Evolutionary conservation across 2,113 vertebrate genomes (phyloP).

Genomic region (Protomyctophum bolini): DNA sequence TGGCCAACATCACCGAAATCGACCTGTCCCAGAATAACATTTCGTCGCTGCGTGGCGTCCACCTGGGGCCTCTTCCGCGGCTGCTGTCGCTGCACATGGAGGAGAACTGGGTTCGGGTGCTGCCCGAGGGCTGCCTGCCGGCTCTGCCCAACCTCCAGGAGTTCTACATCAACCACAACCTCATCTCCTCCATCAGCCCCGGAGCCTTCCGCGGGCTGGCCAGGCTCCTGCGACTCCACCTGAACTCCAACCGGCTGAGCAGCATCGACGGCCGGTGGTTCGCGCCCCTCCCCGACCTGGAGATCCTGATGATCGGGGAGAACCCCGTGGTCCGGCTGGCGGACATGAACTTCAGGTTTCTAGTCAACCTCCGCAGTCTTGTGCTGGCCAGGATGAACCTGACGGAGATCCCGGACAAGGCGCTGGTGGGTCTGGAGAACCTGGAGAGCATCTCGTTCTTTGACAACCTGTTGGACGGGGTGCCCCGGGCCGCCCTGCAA

Average conservation of each 20-base stretch:
- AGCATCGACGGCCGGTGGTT: slow-evolving; percentile 96
- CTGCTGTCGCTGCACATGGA: slow-evolving; percentile 94
- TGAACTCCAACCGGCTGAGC: slow-evolving; percentile 93
- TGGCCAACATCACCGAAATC: slow-evolving; percentile 93
- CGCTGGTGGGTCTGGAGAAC: slow-evolving; percentile 92
- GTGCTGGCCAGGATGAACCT: slow-evolving; percentile 97
- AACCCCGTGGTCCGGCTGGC: slow-evolving; percentile 95
- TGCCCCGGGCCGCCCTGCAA: slow-evolving; percentile 92
- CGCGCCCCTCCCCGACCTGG: slow-evolving; percentile 91
- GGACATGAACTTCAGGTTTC: slow-evolving; percentile 94
- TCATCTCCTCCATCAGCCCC: slow-evolving; percentile 90
- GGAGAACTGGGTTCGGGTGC: slow-evolving; percentile 93
- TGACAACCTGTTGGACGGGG: slow-evolving; percentile 90
- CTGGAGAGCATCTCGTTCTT: slow-evolving; percentile 98
- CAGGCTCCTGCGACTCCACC: slow-evolving; percentile 91
- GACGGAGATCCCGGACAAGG: slow-evolving; percentile 90
- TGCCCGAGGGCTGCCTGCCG: slow-evolving; percentile 90
- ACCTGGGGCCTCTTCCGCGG: slow-evolving; percentile 88
- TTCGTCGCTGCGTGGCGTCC: slow-evolving; percentile 88
- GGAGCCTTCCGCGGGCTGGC: slow-evolving; percentile 90
- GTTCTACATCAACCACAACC: slow-evolving; percentile 98
- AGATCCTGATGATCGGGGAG: slow-evolving; percentile 98
- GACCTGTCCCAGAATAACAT: slow-evolving; percentile 99
- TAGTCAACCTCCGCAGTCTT: slow-evolving; percentile 89
- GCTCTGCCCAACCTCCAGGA: slow-evolving; percentile 93